Conservation (phyloP, 2,888 invertebrate genomes). For the Chelonus formosanus region DNA sequence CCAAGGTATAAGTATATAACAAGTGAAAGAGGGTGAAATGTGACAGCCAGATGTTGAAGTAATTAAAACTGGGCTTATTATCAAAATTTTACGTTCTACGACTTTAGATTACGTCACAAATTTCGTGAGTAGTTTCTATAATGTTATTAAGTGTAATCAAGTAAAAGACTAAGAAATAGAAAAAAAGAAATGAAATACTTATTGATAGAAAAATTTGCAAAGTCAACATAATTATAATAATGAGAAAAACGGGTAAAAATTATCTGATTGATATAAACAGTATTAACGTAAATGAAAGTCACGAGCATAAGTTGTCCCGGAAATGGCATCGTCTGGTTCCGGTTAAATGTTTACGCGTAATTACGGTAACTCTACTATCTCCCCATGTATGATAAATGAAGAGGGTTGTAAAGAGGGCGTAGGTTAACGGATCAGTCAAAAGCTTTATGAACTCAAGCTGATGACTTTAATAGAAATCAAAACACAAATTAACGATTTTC, state of each 20-base stretch:
- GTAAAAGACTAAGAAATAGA: too few species aligned
- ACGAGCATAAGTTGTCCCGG: slow-evolving; percentile 50
- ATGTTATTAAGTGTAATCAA: too few species aligned
- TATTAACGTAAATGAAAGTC: slow-evolving; percentile 34
- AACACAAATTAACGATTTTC: too few species aligned
- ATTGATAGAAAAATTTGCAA: too few species aligned
- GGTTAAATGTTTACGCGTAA: slow-evolving; percentile 54
- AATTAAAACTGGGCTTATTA: slow-evolving; percentile 63
- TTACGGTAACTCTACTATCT: slow-evolving; percentile 42
- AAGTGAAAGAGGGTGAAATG: slow-evolving; percentile 50
- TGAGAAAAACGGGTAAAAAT: slow-evolving; percentile 36
- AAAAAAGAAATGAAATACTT: too few species aligned
- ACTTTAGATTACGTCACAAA: background rate
- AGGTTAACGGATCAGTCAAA: background rate
- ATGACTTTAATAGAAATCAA: too few species aligned
- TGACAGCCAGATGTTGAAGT: slow-evolving; percentile 62
- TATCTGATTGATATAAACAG: slow-evolving; percentile 19
- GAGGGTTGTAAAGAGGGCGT: slow-evolving; percentile 9
- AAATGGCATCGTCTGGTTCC: slow-evolving; percentile 51
- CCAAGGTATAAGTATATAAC: slow-evolving; percentile 24
- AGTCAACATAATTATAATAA: background rate
- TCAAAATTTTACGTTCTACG: slow-evolving; percentile 52
- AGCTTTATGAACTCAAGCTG: too few species aligned
- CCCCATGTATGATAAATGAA: slow-evolving; percentile 17
- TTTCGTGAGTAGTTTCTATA: too few species aligned